These are phyloP conservation scores for Drosophila atripex DNA, from an alignment of 2,888 invertebrate species.

Conservation along the genomic window DNA sequence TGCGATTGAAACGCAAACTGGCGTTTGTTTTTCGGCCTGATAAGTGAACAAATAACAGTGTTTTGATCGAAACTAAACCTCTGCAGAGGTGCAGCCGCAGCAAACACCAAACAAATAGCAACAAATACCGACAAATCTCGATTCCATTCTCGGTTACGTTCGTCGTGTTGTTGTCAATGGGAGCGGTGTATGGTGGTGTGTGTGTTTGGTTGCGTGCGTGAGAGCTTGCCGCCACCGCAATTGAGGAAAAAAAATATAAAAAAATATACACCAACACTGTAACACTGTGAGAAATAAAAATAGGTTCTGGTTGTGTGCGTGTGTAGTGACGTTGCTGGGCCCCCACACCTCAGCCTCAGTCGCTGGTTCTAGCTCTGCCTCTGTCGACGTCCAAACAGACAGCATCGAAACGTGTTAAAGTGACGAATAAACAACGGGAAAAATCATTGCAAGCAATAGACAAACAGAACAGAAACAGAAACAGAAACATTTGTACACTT, in stretches of 20 bases:
- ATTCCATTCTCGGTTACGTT: conserved; percentile 46
- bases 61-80: conserved; percentile 32
- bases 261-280: conserved; percentile 37
- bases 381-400: conserved; percentile 6
- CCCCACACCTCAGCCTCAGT: background rate
- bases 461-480: conserved; percentile 57
- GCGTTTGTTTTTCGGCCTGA: conserved; percentile 21
- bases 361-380: background rate
- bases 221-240: conserved; percentile 50
- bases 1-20: conserved; percentile 25
- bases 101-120: conserved; percentile 31
- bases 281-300: conserved; percentile 67
- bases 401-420: conserved; percentile 76
- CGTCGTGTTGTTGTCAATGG: conserved; percentile 47
- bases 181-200: conserved; percentile 21
- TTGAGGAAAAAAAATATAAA: conserved; percentile 30
- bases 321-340: conserved; percentile 58
- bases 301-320: conserved; percentile 55
- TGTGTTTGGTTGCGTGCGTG: conserved; percentile 13
- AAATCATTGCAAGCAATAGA: conserved; percentile 66
- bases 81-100: conserved; percentile 12
- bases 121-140: conserved; percentile 40
- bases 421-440: conserved; percentile 74
- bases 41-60: conserved; percentile 17
- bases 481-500: conserved; percentile 70